A percentile compares a stretch with the other conserved stretches of the same genome.
Conservation (phyloP, 23 tunicate genomes). For the Trididemnum miniatum region DNA sequence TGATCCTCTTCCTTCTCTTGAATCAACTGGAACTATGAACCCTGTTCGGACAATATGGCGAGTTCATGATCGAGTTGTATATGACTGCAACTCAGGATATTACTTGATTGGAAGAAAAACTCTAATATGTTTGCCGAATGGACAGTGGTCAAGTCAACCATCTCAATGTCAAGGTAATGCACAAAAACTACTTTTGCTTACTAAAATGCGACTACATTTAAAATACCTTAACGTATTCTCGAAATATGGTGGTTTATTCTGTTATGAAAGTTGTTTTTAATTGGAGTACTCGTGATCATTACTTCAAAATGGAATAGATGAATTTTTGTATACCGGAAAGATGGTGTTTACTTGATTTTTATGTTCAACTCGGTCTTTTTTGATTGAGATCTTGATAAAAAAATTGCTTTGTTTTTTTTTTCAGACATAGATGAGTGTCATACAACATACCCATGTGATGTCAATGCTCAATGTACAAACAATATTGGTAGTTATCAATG, state of each 20-base stretch:
- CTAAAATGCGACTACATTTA: not conserved
- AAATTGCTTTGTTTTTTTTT: too few relatives aligned
- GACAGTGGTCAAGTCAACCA: slow-evolving; percentile 29
- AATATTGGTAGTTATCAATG: slow-evolving; percentile 37
- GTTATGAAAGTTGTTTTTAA: too few relatives aligned
- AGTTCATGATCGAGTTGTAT: slow-evolving; percentile 24
- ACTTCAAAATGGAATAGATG: too few relatives aligned
- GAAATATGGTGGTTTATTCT: too few relatives aligned
- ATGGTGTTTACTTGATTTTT: too few relatives aligned
- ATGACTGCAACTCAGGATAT: slow-evolving; percentile 41
- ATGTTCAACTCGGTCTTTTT: too few relatives aligned
- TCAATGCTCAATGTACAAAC: slow-evolving; percentile 30
- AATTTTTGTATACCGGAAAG: too few relatives aligned
- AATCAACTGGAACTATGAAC: not conserved
- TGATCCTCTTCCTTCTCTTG: not conserved
- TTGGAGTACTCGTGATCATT: too few relatives aligned
- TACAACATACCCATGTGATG: slow-evolving; percentile 23
- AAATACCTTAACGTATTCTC: too few relatives aligned
- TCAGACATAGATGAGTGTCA: slow-evolving; percentile 39
- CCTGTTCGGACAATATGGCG: slow-evolving; percentile 11
- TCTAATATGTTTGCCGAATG: slow-evolving; percentile 15
- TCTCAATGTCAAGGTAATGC: slow-evolving; percentile 18
- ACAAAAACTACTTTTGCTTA: not conserved
- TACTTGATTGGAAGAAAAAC: slow-evolving; percentile 1
- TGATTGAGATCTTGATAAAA: too few relatives aligned